Evolutionary conservation across 1,140 invertebrate genomes (phyloP), one percentile per base, ranked within the genome.

Genomic region (Penaeus vannamei): DNA sequence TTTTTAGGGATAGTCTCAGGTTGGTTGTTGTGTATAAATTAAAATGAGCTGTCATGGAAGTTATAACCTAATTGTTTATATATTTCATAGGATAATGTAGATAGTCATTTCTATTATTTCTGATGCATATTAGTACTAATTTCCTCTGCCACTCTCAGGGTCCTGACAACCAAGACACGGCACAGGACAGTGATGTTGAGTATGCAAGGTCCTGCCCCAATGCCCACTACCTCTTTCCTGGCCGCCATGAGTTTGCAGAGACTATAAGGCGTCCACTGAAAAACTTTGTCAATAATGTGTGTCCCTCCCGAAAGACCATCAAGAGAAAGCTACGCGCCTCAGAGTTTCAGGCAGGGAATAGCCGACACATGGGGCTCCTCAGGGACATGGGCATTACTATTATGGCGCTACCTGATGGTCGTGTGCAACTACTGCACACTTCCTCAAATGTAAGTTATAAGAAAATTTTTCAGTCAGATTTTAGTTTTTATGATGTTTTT

Each of bases 311-410:
- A 90, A 94, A 94, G 69, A 92, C 92, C n/a, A 83, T 92, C 92
- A 95, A 93, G 64, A 93, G 95, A 91, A 94, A 95, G 89, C 94
- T 97, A 61, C 94, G 95, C 23, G 96, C 96, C n/a, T 93, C 94
- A 36, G 95, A 97, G 88, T 97, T 97, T 92, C 95, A 96, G 92
- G 95, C 97, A 81, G 96, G 95, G 91, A 98, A 99, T 94, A 94
- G 96, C n/a, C 96, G 98, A 76, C 98, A 99, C 94, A 93, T 99
- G 90, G 95, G 95, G 92, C 94, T 97, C 84, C 94, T 99, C 81
- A 95, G 96, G 90, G 95, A 97, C 93, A 99, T 99, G 98, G 98
- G 98, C 79, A 99, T 99, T 91, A 96, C 96, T 80, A 96, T 99
- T 89, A 94, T 98, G 82, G 97, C 97, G 0, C 94, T 98, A 92